phyloP scores from a whole-genome alignment of 2,113 vertebrate genomes.

The Synodontis membranacea region DNA sequence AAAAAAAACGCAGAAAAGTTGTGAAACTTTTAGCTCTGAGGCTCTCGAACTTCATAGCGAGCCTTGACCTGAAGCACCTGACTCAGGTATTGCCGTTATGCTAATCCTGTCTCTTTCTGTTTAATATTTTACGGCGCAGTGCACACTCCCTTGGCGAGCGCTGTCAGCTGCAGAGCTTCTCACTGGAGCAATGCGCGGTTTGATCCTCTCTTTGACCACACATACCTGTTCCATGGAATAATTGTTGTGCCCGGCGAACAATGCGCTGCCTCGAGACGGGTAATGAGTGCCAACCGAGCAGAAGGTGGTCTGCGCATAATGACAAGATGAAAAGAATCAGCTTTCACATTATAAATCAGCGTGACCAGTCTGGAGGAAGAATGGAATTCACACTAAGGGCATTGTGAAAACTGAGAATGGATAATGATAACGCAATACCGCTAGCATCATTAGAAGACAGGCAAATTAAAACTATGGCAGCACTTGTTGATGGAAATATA shows the following conservation, averaged over 20 bases:
- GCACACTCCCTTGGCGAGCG: slow-evolving; percentile 2
- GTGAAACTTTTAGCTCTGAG: neutral
- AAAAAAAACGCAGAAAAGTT: neutral
- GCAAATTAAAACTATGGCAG: neutral
- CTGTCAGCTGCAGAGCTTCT: slow-evolving; percentile 13
- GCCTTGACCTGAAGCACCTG: neutral
- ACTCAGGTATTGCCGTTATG: neutral
- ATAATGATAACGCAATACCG: neutral
- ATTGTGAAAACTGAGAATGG: neutral
- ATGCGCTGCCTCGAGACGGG: slow-evolving; percentile 23
- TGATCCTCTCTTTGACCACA: slow-evolving; percentile 40
- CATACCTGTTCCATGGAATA: neutral
- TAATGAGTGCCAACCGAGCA: neutral
- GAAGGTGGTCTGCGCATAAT: neutral
- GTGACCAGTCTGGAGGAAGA: slow-evolving; percentile 17
- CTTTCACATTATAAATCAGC: slow-evolving; percentile 17
- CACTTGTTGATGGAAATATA: neutral
- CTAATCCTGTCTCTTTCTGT: neutral
- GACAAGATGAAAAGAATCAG: slow-evolving; percentile 29
- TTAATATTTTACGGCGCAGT: slow-evolving; percentile 17
- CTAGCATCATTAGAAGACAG: neutral
- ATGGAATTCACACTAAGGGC: neutral
- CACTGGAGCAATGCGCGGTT: neutral
- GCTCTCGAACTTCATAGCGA: neutral
- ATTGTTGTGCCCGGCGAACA: slow-evolving; percentile 23